Percentiles rank a stretch among this genome's conserved stretches.
These are phyloP conservation scores for Corvus moneduloides DNA, from an alignment of 2,113 vertebrate genomes.

Conservation along the genomic window DNA sequence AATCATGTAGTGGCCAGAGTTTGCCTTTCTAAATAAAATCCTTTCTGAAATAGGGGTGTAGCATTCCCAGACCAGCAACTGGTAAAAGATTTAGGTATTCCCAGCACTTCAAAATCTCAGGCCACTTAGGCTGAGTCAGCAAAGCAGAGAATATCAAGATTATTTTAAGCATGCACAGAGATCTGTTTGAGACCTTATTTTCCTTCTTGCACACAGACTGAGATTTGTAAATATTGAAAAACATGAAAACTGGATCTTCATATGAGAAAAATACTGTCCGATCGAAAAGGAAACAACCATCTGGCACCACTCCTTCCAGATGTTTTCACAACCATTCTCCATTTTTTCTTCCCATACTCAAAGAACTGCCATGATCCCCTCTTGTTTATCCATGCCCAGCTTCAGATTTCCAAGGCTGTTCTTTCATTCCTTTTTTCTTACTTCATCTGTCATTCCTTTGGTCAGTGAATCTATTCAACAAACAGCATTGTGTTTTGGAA, in stretches of 20 bases:
- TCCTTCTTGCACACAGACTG: not conserved
- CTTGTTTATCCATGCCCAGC: not conserved
- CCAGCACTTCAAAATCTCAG: not conserved
- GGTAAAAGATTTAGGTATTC: not conserved
- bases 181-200: not conserved
- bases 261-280: not conserved
- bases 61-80: not conserved
- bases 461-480: not conserved
- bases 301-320: not conserved
- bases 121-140: constrained; percentile 11
- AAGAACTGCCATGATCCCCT: not conserved
- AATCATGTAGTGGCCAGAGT: not conserved
- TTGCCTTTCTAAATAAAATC: not conserved
- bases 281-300: not conserved
- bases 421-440: not conserved
- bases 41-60: not conserved
- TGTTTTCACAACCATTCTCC: not conserved
- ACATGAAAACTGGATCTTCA: not conserved
- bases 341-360: not conserved
- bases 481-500: not conserved
- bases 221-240: constrained; percentile 34
- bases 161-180: constrained; percentile 5
- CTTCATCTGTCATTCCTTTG: not conserved
- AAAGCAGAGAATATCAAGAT: not conserved
- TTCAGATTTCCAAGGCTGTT: not conserved